Conservation (phyloP, 2,888 invertebrate genomes). For the Liposcelis brunnea region DNA sequence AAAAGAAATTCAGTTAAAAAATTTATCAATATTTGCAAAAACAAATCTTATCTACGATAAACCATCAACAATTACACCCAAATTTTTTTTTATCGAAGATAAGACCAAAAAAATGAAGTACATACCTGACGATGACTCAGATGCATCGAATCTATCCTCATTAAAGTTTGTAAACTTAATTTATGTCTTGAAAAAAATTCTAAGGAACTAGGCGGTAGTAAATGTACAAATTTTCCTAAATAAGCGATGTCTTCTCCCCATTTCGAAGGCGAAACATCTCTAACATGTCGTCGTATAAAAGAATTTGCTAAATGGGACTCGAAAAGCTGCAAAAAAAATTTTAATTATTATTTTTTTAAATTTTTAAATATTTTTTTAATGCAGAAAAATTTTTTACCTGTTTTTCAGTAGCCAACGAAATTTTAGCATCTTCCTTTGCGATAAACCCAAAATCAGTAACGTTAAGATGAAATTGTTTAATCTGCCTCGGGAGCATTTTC, state of each 20-base stretch:
- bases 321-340: conserved; percentile 5
- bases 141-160: background rate
- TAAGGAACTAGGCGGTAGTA: conserved; percentile 7
- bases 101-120: background rate
- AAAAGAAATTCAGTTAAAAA: background rate
- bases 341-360: too few relatives aligned
- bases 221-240: conserved; percentile 5
- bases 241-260: background rate
- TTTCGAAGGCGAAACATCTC: background rate
- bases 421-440: background rate
- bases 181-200: background rate
- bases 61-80: too few relatives aligned
- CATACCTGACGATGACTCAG: background rate
- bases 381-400: background rate
- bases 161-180: background rate
- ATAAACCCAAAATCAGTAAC: background rate
- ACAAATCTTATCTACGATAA: background rate
- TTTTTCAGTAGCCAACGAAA: conserved; percentile 1
- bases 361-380: too few relatives aligned
- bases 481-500: background rate
- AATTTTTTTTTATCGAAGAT: background rate
- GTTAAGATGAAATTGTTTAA: background rate
- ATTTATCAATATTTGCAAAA: background rate
- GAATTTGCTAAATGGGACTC: background rate
- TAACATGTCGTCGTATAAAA: background rate